Evolutionary conservation across 1,140 invertebrate species (phyloP).

Genomic region (Nylanderia fulva): DNA sequence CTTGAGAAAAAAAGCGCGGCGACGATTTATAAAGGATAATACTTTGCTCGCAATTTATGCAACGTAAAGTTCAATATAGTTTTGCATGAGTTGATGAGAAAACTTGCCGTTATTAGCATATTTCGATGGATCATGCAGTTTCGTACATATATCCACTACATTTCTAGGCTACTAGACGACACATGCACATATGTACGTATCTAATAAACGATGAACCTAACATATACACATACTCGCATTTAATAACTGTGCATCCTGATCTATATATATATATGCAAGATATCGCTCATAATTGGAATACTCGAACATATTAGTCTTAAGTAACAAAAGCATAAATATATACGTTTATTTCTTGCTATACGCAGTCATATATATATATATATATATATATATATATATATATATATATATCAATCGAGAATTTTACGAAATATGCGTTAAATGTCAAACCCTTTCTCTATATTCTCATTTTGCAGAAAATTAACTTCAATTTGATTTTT

Average conservation of each 20-base stretch:
- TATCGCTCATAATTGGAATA: neutral
- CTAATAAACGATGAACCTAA: neutral
- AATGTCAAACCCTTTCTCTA: neutral
- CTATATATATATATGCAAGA: neutral
- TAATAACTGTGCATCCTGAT: neutral
- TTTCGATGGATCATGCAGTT: slow-evolving; percentile 34
- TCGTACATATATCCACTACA: neutral
- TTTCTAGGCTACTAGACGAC: slow-evolving; percentile 22
- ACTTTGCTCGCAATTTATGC: neutral
- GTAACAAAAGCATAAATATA: too few relatives aligned
- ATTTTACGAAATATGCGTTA: neutral
- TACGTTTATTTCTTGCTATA: too few relatives aligned
- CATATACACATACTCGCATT: neutral
- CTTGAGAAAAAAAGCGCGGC: neutral
- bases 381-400: too few relatives aligned
- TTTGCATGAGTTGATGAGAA: slow-evolving; percentile 48
- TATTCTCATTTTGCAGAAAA: neutral
- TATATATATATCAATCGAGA: neutral
- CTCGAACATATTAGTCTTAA: too few relatives aligned
- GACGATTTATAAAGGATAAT: slow-evolving; percentile 10
- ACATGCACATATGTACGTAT: neutral
- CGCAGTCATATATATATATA: too few relatives aligned
- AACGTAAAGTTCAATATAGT: slow-evolving; percentile 28
- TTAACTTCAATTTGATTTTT: neutral
- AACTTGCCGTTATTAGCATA: slow-evolving; percentile 44